A percentile compares a stretch with the other conserved stretches of the same genome.
Conservation (phyloP, 2,113 vertebrate species). For the Xenopus laevis region DNA sequence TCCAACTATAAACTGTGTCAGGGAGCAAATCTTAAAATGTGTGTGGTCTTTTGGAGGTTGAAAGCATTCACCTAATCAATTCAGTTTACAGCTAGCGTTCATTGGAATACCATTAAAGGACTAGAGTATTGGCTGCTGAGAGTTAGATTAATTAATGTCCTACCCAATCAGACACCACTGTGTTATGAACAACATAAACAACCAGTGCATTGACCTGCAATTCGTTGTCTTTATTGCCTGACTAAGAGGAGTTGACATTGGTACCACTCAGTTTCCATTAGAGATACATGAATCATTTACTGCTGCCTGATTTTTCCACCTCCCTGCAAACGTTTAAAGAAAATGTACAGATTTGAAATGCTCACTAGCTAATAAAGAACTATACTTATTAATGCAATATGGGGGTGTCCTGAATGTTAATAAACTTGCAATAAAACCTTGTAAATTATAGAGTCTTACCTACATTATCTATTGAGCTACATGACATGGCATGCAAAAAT, state of each 20-base stretch:
- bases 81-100: constrained; percentile 18
- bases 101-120: constrained; percentile 25
- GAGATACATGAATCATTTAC: not conserved
- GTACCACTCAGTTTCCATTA: not conserved
- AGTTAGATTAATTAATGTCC: constrained; percentile 22
- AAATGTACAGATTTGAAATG: not conserved
- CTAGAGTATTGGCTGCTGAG: constrained; percentile 15
- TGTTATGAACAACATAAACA: constrained; percentile 14
- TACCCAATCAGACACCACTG: not conserved
- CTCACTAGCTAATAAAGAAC: not conserved
- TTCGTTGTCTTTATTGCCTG: not conserved
- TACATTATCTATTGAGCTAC: too few relatives aligned
- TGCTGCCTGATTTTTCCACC: not conserved
- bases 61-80: constrained; percentile 27
- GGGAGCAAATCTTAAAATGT: not conserved
- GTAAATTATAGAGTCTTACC: too few relatives aligned
- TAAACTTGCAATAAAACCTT: too few relatives aligned
- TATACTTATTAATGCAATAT: too few relatives aligned
- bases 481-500: too few relatives aligned
- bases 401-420: not conserved
- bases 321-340: not conserved
- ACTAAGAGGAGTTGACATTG: not conserved
- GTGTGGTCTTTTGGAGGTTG: constrained; percentile 8
- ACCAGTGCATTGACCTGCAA: constrained; percentile 1
- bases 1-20: constrained; percentile 15